These are phyloP conservation scores for Drosophila murphyi DNA, from an alignment of 1,140 invertebrate genomes.

Conservation along the genomic window DNA sequence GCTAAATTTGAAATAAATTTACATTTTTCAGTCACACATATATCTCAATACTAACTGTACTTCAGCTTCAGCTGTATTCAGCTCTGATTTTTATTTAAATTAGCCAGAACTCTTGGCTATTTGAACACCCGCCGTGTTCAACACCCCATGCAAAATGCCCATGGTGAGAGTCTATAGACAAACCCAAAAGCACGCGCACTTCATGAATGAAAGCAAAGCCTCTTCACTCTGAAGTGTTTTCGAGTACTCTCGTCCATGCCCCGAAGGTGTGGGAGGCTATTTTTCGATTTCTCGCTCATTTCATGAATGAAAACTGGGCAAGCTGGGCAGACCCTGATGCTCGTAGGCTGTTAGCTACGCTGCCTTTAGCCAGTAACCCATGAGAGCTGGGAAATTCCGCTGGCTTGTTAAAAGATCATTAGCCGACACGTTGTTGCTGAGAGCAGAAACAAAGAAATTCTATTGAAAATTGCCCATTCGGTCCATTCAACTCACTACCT, in stretches of 20 bases:
- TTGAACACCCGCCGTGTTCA: not conserved
- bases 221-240: slow-evolving; percentile 3
- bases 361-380: not conserved
- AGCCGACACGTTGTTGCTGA: not conserved
- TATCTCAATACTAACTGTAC: too few relatives aligned
- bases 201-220: not conserved
- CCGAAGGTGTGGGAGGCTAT: not conserved
- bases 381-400: not conserved
- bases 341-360: not conserved
- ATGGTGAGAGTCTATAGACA: not conserved
- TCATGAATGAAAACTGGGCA: slow-evolving; percentile 1
- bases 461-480: slow-evolving; percentile 1
- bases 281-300: not conserved
- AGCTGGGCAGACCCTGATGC: not conserved
- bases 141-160: not conserved
- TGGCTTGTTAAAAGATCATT: slow-evolving; percentile 3
- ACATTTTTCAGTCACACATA: not conserved
- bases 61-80: too few relatives aligned
- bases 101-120: too few relatives aligned
- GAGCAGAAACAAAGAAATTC: slow-evolving; percentile 1
- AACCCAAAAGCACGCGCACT: not conserved
- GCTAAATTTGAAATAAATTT: not conserved
- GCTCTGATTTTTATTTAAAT: too few relatives aligned
- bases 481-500: not conserved
- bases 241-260: not conserved